Percentiles rank a stretch among this genome's conserved stretches.
Conservation (phyloP, 1,140 invertebrate genomes). For the Andricus grossulariae region DNA sequence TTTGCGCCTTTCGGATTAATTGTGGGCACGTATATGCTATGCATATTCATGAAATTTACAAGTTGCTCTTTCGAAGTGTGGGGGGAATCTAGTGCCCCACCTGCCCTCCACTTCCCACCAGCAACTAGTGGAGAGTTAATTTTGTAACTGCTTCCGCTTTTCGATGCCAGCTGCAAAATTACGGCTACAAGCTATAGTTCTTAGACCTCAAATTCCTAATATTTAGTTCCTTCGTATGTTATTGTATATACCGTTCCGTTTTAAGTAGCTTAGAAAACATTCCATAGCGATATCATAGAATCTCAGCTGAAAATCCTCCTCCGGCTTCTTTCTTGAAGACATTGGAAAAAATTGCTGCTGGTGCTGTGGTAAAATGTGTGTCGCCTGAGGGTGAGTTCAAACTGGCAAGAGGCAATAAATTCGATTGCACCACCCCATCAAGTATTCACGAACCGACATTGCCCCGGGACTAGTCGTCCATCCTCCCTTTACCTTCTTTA, state of each 20-base stretch:
- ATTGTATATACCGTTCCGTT: too few relatives aligned
- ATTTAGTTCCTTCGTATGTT: too few relatives aligned
- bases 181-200: background rate
- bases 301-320: background rate
- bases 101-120: conserved; percentile 40
- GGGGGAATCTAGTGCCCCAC: conserved; percentile 36
- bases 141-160: conserved; percentile 36
- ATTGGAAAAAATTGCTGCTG: conserved; percentile 17
- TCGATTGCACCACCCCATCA: conserved; percentile 16
- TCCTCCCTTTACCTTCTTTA: conserved; percentile 9
- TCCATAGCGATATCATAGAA: background rate
- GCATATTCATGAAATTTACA: conserved; percentile 38
- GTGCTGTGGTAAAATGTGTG: background rate
- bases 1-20: background rate
- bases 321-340: background rate
- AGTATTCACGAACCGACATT: conserved; percentile 19
- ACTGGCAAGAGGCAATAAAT: conserved; percentile 22
- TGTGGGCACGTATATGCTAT: background rate
- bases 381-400: background rate
- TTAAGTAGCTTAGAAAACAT: too few relatives aligned
- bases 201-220: background rate
- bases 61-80: background rate
- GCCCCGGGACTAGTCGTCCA: conserved; percentile 3
- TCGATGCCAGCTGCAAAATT: conserved; percentile 50
- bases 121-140: conserved; percentile 38